These are phyloP conservation scores for Plagodis pulveraria DNA, from an alignment of 2,888 invertebrate species.

Conservation along the genomic window DNA sequence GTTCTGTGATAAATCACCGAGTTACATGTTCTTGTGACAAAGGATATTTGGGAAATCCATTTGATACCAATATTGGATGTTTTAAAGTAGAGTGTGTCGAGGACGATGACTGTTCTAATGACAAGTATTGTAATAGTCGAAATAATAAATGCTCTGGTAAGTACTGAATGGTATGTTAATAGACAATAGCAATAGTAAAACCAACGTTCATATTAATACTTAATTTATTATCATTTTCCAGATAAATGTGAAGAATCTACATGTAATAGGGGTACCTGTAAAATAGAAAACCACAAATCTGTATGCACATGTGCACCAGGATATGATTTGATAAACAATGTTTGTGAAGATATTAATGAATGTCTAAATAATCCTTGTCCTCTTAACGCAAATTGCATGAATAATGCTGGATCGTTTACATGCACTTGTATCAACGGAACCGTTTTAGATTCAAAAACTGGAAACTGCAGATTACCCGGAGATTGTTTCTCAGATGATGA, in stretches of 20 bases:
- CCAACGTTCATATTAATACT: too few relatives aligned
- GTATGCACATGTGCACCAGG: constrained; percentile 91
- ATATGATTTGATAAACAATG: constrained; percentile 87
- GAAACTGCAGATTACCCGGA: constrained; percentile 92
- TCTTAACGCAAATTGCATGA: constrained; percentile 90
- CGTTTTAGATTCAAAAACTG: constrained; percentile 89
- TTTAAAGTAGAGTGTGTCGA: constrained; percentile 95
- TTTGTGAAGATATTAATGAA: constrained; percentile 93
- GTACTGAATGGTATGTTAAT: constrained; percentile 41
- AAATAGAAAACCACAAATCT: constrained; percentile 88
- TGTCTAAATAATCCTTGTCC: constrained; percentile 92
- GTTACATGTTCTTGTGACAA: constrained; percentile 91
- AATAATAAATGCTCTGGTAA: constrained; percentile 92
- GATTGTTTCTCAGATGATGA: constrained; percentile 92
- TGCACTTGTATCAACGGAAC: constrained; percentile 92
- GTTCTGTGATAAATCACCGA: constrained; percentile 89
- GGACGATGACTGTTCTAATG: constrained; percentile 89
- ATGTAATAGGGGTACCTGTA: constrained; percentile 93
- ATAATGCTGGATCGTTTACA: constrained; percentile 90
- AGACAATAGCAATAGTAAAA: not conserved
- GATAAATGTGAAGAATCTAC: constrained; percentile 92
- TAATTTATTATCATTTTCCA: constrained; percentile 55
- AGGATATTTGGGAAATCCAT: constrained; percentile 93
- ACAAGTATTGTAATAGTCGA: constrained; percentile 90
- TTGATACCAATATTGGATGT: constrained; percentile 91